These are phyloP conservation scores for Mesorhabditis spiculigera DNA, from an alignment of 2,888 invertebrate genomes.

Conservation along the genomic window DNA sequence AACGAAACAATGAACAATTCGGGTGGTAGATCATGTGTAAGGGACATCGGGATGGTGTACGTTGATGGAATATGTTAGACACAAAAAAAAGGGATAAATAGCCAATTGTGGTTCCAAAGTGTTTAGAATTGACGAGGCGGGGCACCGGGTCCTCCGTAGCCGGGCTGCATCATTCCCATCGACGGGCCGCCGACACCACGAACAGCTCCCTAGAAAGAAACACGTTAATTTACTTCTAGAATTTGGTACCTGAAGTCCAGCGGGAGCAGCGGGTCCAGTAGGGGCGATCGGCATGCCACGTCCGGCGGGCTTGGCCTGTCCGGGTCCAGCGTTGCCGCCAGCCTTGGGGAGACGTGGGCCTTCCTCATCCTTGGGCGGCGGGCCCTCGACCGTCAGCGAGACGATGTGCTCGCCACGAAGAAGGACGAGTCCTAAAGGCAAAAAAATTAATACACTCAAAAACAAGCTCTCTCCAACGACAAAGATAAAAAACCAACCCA, in stretches of 20 bases:
- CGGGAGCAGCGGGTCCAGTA: constrained; percentile 36
- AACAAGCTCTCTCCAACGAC: too few species aligned
- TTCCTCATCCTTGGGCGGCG: constrained; percentile 91
- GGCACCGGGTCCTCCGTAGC: constrained; percentile 33
- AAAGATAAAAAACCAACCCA: too few species aligned
- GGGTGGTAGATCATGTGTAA: too few species aligned
- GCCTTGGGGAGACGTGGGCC: constrained; percentile 90
- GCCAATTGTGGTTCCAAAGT: background rate
- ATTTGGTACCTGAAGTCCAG: constrained; percentile 21
- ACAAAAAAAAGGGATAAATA: background rate
- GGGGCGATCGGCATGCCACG: constrained; percentile 72
- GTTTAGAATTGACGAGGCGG: constrained; percentile 34
- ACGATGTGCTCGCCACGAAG: constrained; percentile 95
- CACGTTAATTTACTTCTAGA: background rate
- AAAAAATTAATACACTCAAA: too few species aligned
- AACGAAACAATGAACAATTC: background rate
- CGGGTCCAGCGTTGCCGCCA: constrained; percentile 70
- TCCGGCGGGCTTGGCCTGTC: constrained; percentile 89
- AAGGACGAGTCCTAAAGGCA: constrained; percentile 71
- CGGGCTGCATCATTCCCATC: constrained; percentile 78
- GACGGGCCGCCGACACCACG: constrained; percentile 97
- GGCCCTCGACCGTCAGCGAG: constrained; percentile 95
- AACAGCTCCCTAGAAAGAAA: constrained; percentile 73
- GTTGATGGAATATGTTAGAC: background rate
- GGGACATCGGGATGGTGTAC: too few species aligned